Evolutionary conservation across 2,797 vertebrate genomes (phyloP), one percentile per base, ranked within the genome.

Genomic region (Acanthiza pusilla): DNA sequence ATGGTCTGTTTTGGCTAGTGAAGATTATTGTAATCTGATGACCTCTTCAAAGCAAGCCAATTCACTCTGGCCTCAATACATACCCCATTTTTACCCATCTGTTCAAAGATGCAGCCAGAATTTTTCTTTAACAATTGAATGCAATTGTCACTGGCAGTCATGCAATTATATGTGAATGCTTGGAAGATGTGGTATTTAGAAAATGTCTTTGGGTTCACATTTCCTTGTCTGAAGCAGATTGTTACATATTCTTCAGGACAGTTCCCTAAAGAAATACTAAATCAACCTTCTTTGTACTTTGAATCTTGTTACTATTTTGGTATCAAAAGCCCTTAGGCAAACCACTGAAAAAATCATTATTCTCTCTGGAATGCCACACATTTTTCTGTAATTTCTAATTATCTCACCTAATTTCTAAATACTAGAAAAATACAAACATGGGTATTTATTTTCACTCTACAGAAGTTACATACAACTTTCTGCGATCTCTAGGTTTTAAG

Each of bases 181-280:
- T 80, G n/a, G 51, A 86, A 94, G 72, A 96, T 80, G 50, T 74
- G 47, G 34, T 79, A 90, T 91, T 96, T 91, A 79, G 45, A 88
- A 95, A 97, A 91, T 70, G 91, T 93, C 94, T 95, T 91, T 90
- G 89, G 74, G 91, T 94, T 95, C 91, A 91, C 90, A 93, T 95
- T 94, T 95, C 38, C 89, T 88, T 91, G 50, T 93, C 91, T 96
- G 77, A 96, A 95, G 62, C 86, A 94, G 90, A 96, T 87, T 79
- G 91, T 85, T 92, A 91, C 71, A 73, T 95, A 93, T 89, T 89
- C 95, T 94, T 85, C 73, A 93, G 78, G 78, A 93, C 77, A 96
- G 70, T 30, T 94, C 78, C 86, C 87, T 92, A 86, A 87, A 91
- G 88, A 60, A 76, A 89, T 86, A 94, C 66, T 81, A 43, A 84